phyloP scores from a whole-genome alignment of 53 echinoderm and acorn worm genomes.

The Henricia sp. region DNA sequence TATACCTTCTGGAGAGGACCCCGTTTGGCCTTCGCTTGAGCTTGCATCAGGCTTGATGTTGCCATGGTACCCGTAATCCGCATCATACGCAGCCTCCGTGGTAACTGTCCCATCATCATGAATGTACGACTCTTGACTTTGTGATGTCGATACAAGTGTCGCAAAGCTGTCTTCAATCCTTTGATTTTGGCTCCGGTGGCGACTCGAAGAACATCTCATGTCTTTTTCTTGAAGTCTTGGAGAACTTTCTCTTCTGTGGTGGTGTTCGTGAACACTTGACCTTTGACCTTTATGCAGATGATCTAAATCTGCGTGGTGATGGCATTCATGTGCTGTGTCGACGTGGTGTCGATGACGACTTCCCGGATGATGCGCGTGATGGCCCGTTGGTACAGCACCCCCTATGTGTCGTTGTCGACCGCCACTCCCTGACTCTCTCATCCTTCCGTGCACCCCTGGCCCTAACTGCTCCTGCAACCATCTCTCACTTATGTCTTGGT shows the following conservation, averaged over 20 bases:
- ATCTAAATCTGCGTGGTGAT: not conserved
- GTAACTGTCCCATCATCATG: slow-evolving; percentile 21
- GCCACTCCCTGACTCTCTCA: too few relatives aligned
- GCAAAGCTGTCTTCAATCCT: slow-evolving; percentile 7
- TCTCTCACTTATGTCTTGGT: slow-evolving; percentile 30
- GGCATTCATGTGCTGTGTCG: not conserved
- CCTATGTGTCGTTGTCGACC: too few relatives aligned
- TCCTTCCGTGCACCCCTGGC: too few relatives aligned
- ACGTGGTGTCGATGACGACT: not conserved
- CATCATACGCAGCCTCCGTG: not conserved
- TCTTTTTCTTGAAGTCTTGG: not conserved
- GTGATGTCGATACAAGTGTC: slow-evolving; percentile 9
- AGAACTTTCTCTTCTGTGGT: not conserved
- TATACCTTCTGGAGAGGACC: slow-evolving; percentile 24
- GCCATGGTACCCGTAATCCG: not conserved
- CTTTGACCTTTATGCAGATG: slow-evolving; percentile 35
- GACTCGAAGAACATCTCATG: not conserved
- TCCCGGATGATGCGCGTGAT: not conserved
- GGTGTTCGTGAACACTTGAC: not conserved
- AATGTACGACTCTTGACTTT: slow-evolving; percentile 2
- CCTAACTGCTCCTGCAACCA: slow-evolving; percentile 21
- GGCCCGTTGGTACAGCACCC: too few relatives aligned
- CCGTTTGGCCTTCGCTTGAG: not conserved
- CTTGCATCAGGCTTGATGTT: not conserved
- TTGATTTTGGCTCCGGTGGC: not conserved